Evolutionary conservation across 2,797 vertebrate genomes (phyloP).

Genomic region (Lycodopsis pacificus): DNA sequence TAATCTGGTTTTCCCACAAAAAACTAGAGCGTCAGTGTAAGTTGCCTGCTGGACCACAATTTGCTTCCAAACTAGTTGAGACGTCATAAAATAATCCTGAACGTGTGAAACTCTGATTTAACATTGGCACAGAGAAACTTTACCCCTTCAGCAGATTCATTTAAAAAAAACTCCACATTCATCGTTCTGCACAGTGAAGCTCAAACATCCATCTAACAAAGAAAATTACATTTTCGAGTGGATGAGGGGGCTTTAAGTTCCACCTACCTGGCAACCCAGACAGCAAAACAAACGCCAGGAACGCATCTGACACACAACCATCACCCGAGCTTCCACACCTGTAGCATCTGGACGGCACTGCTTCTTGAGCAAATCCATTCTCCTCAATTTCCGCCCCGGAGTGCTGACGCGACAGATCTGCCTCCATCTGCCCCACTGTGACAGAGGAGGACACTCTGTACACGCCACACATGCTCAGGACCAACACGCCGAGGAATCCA

Average conservation of each 20-base stretch:
- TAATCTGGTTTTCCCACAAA: not conserved
- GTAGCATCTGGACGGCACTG: constrained; percentile 40
- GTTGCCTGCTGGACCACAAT: not conserved
- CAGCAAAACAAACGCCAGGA: not conserved
- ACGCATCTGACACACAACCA: not conserved
- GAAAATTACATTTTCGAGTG: not conserved
- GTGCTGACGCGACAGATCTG: constrained; percentile 78
- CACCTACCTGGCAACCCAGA: not conserved
- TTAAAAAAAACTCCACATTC: not conserved
- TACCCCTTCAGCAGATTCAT: not conserved
- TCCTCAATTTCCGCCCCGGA: constrained; percentile 79
- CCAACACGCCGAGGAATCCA: not conserved
- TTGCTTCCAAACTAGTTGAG: not conserved
- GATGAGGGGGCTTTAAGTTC: not conserved
- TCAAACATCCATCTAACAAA: not conserved
- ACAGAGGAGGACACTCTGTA: constrained; percentile 80
- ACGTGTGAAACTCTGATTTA: not conserved
- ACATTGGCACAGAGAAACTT: not conserved
- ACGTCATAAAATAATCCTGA: not conserved
- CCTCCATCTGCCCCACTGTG: constrained; percentile 81
- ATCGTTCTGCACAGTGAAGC: not conserved
- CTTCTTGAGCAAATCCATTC: constrained; percentile 49
- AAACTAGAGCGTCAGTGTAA: not conserved
- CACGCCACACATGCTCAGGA: constrained; percentile 65
- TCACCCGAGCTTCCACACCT: constrained; percentile 69